These are phyloP conservation scores for Orthosia gothica DNA, from an alignment of 2,888 invertebrate genomes.

Conservation along the genomic window DNA sequence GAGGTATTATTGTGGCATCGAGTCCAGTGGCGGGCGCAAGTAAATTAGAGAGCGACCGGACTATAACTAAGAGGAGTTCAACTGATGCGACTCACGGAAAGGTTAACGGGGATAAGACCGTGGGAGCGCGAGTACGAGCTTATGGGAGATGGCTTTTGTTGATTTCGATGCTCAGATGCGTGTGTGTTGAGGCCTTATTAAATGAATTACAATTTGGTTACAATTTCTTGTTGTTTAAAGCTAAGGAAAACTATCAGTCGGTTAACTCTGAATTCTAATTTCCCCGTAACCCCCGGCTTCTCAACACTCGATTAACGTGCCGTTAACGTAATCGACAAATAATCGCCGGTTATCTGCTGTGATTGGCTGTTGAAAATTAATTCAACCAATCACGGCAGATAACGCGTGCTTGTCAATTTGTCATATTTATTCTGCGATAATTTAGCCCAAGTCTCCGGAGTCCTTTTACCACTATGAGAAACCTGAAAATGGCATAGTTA, in stretches of 20 bases:
- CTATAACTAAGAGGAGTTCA: conserved; percentile 88
- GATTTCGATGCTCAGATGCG: not conserved
- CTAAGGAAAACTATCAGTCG: too few relatives aligned
- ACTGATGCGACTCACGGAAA: conserved; percentile 78
- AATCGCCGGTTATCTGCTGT: too few relatives aligned
- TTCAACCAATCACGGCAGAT: too few relatives aligned
- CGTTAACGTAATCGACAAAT: too few relatives aligned
- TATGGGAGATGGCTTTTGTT: not conserved
- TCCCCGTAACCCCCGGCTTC: too few relatives aligned
- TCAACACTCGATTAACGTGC: too few relatives aligned
- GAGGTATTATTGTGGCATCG: conserved; percentile 80
- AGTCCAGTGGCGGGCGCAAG: conserved; percentile 83
- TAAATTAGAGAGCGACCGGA: conserved; percentile 89
- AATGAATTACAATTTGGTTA: not conserved
- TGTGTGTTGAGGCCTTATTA: not conserved
- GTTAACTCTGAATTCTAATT: not conserved
- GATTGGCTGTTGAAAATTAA: too few relatives aligned
- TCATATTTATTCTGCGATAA: too few relatives aligned
- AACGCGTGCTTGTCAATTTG: too few relatives aligned
- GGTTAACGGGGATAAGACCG: conserved; percentile 70
- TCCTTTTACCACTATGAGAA: not conserved
- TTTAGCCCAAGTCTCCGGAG: too few relatives aligned
- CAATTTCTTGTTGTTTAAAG: too few relatives aligned
- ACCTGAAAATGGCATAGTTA: not conserved
- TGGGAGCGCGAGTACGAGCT: not conserved